Percentiles rank a stretch among this genome's conserved stretches.
These are phyloP conservation scores for Agonopterix alstromeriana DNA, from an alignment of 2,888 invertebrate genomes.

Conservation along the genomic window DNA sequence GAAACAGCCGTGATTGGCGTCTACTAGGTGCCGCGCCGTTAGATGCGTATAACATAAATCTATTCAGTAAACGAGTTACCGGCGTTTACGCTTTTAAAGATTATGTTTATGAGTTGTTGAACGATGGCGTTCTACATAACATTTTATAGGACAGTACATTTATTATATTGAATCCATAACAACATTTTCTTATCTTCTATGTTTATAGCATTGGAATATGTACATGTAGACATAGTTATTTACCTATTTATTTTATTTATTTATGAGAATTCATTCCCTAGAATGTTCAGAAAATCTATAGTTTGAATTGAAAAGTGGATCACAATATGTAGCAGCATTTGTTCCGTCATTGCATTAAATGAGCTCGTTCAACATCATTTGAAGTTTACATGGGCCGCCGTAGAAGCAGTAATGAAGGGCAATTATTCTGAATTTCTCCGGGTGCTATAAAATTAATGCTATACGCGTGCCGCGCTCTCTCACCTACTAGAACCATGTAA, in stretches of 20 bases:
- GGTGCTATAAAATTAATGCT: constrained; percentile 54
- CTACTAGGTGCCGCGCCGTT: constrained; percentile 17
- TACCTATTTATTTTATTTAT: too few species aligned
- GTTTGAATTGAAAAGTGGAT: too few species aligned
- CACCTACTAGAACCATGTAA: constrained; percentile 34
- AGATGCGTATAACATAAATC: constrained; percentile 21
- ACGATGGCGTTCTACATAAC: too few species aligned
- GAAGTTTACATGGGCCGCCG: constrained; percentile 3
- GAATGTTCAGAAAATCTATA: too few species aligned
- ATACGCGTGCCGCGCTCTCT: constrained; percentile 38
- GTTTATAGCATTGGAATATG: too few species aligned
- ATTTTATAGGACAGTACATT: not conserved
- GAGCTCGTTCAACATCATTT: constrained; percentile 22
- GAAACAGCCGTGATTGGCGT: constrained; percentile 36
- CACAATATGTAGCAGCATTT: not conserved
- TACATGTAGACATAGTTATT: too few species aligned
- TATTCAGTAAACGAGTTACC: constrained; percentile 13
- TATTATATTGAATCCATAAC: not conserved
- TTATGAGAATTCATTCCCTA: too few species aligned
- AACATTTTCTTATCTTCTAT: too few species aligned
- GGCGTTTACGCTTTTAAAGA: not conserved
- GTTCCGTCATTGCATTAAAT: constrained; percentile 27
- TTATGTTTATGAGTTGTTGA: too few species aligned
- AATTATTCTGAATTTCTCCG: constrained; percentile 58
- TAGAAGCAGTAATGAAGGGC: constrained; percentile 34